Percentiles rank a stretch among this genome's conserved stretches.
These are phyloP conservation scores for Clarias batrachus DNA, from an alignment of 2,113 vertebrate genomes.

Conservation along the genomic window DNA sequence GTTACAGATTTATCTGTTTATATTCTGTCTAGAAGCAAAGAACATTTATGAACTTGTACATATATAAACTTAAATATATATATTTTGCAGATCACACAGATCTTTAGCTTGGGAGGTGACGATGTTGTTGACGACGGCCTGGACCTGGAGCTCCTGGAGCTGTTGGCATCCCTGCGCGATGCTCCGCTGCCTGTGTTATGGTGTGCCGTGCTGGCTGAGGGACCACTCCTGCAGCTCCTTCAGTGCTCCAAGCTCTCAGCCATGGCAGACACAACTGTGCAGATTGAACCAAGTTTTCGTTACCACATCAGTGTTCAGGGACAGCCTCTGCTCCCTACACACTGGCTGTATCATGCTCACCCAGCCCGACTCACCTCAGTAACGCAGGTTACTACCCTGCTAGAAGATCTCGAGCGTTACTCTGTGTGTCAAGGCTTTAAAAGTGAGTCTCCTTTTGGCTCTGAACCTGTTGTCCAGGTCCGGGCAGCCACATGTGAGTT, in stretches of 20 bases:
- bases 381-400: constrained; percentile 63
- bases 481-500: constrained; percentile 73
- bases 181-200: constrained; percentile 67
- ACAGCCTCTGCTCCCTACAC: constrained; percentile 73
- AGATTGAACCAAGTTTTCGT: constrained; percentile 68
- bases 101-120: constrained; percentile 69
- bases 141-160: constrained; percentile 65
- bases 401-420: constrained; percentile 70
- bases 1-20: no score
- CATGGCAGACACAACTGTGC: constrained; percentile 72
- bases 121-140: constrained; percentile 25
- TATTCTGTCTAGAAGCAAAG: no score
- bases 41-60: not conserved
- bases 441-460: not conserved
- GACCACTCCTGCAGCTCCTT: constrained; percentile 72
- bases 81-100: constrained; percentile 70
- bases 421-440: constrained; percentile 69
- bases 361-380: constrained; percentile 57
- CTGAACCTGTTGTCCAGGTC: constrained; percentile 61
- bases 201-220: constrained; percentile 70
- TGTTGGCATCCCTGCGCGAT: constrained; percentile 63
- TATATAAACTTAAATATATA: not conserved
- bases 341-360: constrained; percentile 67
- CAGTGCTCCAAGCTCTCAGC: constrained; percentile 74
- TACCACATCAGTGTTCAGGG: constrained; percentile 72